Percentiles rank a stretch among this genome's conserved stretches.
These are phyloP conservation scores for Chamaea fasciata DNA, from an alignment of 2,113 vertebrate species.

Conservation along the genomic window DNA sequence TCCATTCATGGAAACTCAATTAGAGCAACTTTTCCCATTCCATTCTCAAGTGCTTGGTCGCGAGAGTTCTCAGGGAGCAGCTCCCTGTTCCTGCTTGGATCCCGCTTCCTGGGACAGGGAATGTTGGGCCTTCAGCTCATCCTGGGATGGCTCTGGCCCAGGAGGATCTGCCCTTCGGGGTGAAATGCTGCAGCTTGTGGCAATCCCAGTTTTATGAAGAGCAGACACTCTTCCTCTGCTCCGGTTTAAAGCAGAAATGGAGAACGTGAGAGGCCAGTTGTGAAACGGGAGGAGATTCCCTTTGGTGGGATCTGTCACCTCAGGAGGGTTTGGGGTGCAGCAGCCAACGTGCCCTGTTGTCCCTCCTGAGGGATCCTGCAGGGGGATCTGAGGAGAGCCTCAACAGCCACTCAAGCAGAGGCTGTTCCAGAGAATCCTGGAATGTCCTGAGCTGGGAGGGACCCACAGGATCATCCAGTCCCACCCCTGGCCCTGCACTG, in stretches of 20 bases:
- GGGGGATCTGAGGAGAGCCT: neutral
- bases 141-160: neutral
- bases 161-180: neutral
- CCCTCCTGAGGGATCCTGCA: neutral
- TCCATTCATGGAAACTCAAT: neutral
- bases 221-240: fast-evolving
- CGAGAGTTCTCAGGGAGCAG: neutral
- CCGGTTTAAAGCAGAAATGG: neutral
- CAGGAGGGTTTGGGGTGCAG: neutral
- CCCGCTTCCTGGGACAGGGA: neutral
- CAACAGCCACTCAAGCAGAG: neutral
- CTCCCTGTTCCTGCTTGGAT: neutral
- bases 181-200: neutral
- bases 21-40: neutral
- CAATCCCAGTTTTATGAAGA: neutral
- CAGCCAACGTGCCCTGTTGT: neutral
- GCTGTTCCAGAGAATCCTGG: neutral
- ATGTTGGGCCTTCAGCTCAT: neutral
- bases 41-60: neutral
- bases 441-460: neutral
- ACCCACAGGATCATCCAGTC: neutral
- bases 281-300: neutral
- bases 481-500: neutral
- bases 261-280: neutral
- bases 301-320: neutral